Evolutionary conservation across 2,888 invertebrate genomes (phyloP), one percentile per base, ranked within the genome.

Genomic region (Dromius quadrimaculatus): DNA sequence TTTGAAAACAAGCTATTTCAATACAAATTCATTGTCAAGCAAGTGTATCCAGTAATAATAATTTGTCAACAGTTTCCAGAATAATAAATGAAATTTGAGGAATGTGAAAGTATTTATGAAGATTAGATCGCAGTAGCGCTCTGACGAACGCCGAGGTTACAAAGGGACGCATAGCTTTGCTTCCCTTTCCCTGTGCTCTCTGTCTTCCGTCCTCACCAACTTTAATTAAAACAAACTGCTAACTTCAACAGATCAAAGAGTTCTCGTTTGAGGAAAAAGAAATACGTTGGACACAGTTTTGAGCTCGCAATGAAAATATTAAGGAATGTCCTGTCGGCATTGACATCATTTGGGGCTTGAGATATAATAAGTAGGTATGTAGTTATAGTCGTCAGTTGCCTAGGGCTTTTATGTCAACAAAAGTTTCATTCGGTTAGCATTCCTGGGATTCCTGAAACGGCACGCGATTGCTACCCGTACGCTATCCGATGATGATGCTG

Each of bases 191-290:
- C 36, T 17, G 20, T 5, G 15, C 20, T 41, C 43, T 62, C 38
- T 13, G 61, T 38, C 38, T 19, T 19, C 20, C 61, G 41, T n/a
- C 41, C 61, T 79, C 79, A 79, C 77, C 78, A 81, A 81, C 80
- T 81, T 81, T 81, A 81, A 81, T 81, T 81, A 81, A 81, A 81
- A 80, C 80, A 80, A 81, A 81, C 81, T 80, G 65, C 78, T 74
- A 76, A 76, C 77, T 76, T 77, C 8, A 28, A 8, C 77, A 80
- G 80, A 81, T 81, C 81, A 81, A 81, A 81, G 81, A 79, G 78
- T 76, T 77, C 77, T 75, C 72, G 75, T 50, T 65, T 34, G 20
- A 20, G 77, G 80, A 81, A 80, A 80, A 80, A 79, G 75, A 74
- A 79, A 77, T 76, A 76, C 50, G 28, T 54, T 28, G 13, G 13